These are phyloP conservation scores for Protodeltote pygarga DNA, from an alignment of 2,888 invertebrate genomes.

Conservation along the genomic window DNA sequence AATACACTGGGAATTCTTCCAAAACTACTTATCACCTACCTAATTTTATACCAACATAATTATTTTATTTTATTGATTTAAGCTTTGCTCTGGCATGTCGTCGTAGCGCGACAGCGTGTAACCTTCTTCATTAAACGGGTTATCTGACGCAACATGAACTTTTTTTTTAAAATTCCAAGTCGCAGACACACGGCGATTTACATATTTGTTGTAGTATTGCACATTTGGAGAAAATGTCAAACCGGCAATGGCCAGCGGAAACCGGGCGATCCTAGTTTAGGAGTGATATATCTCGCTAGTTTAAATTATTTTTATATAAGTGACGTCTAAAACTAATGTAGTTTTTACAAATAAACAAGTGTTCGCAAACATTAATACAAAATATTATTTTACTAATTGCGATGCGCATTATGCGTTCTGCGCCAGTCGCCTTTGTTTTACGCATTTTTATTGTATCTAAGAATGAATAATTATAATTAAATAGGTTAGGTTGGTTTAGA, in stretches of 20 bases:
- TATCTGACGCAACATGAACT: no score
- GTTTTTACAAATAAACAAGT: background rate
- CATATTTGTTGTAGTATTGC: slow-evolving; percentile 3
- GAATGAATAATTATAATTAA: slow-evolving; percentile 4
- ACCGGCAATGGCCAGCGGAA: background rate
- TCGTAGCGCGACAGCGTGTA: no score
- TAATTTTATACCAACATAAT: no score
- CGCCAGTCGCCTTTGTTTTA: slow-evolving; percentile 1
- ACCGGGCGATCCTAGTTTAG: slow-evolving; percentile 20
- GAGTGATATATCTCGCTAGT: slow-evolving; percentile 37
- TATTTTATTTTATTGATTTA: no score
- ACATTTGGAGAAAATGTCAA: slow-evolving; percentile 8
- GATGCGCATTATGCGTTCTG: background rate
- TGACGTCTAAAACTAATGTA: slow-evolving; percentile 10
- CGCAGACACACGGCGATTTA: no score
- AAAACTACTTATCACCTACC: no score
- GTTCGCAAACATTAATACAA: background rate
- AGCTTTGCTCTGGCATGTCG: no score
- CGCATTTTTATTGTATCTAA: background rate
- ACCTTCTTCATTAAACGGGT: no score
- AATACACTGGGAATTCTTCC: no score
- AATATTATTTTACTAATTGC: background rate
- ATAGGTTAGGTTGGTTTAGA: slow-evolving; percentile 11
- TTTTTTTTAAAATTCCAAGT: no score
- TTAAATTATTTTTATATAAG: slow-evolving; percentile 32